Conservation (phyloP, 2,797 vertebrate species). For the Coendou prehensilis region DNA sequence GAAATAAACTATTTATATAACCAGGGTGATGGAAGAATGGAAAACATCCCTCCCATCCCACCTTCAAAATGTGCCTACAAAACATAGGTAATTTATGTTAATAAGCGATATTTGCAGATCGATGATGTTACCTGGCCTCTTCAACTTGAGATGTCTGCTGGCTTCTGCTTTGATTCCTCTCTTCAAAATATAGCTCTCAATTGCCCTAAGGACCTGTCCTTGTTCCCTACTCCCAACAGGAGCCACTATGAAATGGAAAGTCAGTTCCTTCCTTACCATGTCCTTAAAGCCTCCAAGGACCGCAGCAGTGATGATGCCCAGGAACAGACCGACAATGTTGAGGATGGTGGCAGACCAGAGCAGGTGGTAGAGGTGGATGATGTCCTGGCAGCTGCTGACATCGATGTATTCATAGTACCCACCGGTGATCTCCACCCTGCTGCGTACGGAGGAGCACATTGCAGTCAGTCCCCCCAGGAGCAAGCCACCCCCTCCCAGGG, state of each 20-base stretch:
- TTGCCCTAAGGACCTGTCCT: background rate
- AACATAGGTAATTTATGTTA: conserved; percentile 26
- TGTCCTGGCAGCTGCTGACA: conserved; percentile 98
- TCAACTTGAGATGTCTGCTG: conserved; percentile 46
- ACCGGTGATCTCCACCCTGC: conserved; percentile 92
- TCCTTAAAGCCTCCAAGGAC: conserved; percentile 98
- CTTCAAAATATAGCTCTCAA: conserved; percentile 20
- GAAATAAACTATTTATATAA: conserved; percentile 18
- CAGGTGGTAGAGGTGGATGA: conserved; percentile 98
- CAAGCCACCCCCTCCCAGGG: conserved; percentile 23
- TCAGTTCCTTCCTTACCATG: conserved; percentile 91
- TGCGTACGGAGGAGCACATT: conserved; percentile 84
- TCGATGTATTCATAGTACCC: conserved; percentile 98
- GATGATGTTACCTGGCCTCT: background rate
- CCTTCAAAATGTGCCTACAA: conserved; percentile 28
- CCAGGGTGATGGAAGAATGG: background rate
- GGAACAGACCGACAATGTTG: conserved; percentile 97
- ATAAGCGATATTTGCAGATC: conserved; percentile 32
- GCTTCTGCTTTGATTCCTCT: conserved; percentile 47
- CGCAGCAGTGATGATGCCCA: conserved; percentile 98
- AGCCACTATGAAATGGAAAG: background rate
- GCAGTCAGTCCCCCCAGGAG: conserved; percentile 69
- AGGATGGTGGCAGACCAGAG: conserved; percentile 98
- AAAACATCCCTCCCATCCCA: background rate
- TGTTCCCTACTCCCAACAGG: background rate